Base-by-base conservation (phyloP, 2,797 vertebrate species). In the Mallotus villosus region DNA sequence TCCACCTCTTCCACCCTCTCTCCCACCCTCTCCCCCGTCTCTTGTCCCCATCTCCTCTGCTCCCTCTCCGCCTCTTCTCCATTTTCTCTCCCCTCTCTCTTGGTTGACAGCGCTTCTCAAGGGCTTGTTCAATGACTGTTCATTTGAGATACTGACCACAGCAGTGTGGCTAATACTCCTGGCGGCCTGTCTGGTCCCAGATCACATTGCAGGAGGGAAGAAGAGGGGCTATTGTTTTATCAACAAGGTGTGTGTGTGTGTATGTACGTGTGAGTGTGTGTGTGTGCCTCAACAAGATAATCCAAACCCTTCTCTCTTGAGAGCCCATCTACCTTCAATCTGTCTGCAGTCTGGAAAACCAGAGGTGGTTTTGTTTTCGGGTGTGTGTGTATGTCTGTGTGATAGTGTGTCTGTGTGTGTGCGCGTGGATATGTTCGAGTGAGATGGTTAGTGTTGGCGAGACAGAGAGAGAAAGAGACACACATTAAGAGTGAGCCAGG, bases 181-280 rank as follows among this genome's bases (percentile, higher is more conserved):
- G n/a, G 22, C 21, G 63, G 72, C 74, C 24, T 14, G 63, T 69
- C 75, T 70, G 65, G 67, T 80, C 76, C 72, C 74, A 78, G 76
- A 78, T 78, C 68, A 51, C 73, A 77, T 82, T 80, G 72, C 70
- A 55, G 63, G 57, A 65, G 51, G 51, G 51, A 55, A 55, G 17
- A 29, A 55, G 67, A 66, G 67, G 67, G 63, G 16, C 41, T 55
- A 79, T 57, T 73, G 60, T 81, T 82, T 84, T 78, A 82, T 78
- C 76, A 70, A n/a, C 51, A 55, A 55, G 51, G 49, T n/a, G 22
- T 67, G 24, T 9, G 66, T n/a, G 21, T 67, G 24, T 9, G 66
- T 29, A 25, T 19, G 66, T 22, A 21, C 21, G 46, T 49, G 49
- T 16, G 41, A 8, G 65, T 24, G 65, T 16, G 65, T 29, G 66